phyloP scores from a whole-genome alignment of 1,140 invertebrate species.

The Calliopsis andreniformis region DNA sequence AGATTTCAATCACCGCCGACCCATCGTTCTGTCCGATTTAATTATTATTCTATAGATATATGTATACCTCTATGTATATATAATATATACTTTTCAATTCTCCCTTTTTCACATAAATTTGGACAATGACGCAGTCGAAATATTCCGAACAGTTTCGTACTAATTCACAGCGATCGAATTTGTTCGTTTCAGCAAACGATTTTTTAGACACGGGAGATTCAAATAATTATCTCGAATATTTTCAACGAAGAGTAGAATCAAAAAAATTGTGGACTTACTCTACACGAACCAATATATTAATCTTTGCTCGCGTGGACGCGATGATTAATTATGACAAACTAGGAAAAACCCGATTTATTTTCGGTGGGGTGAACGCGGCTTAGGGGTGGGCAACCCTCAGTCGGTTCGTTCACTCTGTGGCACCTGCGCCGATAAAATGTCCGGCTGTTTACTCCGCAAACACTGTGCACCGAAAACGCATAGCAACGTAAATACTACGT shows the following conservation, averaged over 20 bases:
- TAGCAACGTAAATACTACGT: neutral
- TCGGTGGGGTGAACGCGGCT: neutral
- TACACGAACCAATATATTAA: neutral
- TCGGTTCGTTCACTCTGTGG: slow-evolving; percentile 26
- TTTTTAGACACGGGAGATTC: neutral
- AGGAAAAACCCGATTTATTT: slow-evolving; percentile 28
- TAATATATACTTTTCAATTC: neutral
- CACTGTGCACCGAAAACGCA: slow-evolving; percentile 10
- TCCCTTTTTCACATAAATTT: neutral
- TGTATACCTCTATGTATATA: neutral
- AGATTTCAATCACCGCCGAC: neutral
- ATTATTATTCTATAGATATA: neutral
- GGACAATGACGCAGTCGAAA: neutral
- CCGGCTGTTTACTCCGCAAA: slow-evolving; percentile 14
- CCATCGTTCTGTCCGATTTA: slow-evolving; percentile 9
- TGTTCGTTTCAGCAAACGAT: neutral
- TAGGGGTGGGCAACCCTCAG: slow-evolving; percentile 3
- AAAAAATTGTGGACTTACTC: neutral
- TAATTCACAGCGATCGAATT: neutral
- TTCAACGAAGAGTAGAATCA: no score
- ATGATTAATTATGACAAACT: slow-evolving; percentile 36
- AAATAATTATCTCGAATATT: no score
- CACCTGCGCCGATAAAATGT: slow-evolving; percentile 34
- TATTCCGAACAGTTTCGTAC: neutral
- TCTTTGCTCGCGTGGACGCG: neutral